These are phyloP conservation scores for Aphidius ervi DNA, from an alignment of 1,140 invertebrate genomes.

Conservation along the genomic window DNA sequence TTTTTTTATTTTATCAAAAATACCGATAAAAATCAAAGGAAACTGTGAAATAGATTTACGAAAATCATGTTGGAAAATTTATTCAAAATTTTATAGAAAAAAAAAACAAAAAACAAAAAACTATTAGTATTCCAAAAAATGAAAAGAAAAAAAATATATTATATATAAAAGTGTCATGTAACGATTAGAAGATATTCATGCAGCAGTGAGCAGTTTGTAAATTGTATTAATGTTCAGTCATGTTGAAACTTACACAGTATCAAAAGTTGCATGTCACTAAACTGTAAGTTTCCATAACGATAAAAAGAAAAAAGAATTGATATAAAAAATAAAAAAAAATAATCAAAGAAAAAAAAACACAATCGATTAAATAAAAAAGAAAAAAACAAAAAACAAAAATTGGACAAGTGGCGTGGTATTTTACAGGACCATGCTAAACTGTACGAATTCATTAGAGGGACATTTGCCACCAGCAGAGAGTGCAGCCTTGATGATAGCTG, in stretches of 20 bases:
- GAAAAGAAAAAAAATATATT: slow-evolving; percentile 4
- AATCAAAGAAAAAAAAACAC: slow-evolving; percentile 10
- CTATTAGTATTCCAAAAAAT: too few species aligned
- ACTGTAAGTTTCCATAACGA: slow-evolving; percentile 23
- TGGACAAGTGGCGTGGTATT: slow-evolving; percentile 56
- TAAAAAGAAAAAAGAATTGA: slow-evolving; percentile 18
- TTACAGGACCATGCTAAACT: slow-evolving; percentile 80
- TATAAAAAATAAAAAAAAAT: slow-evolving; percentile 8
- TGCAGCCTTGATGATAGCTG: slow-evolving; percentile 69
- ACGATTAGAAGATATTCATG: slow-evolving; percentile 14
- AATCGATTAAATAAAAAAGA: slow-evolving; percentile 25
- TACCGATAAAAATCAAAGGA: slow-evolving; percentile 36
- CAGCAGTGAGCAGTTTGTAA: background rate
- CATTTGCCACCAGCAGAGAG: slow-evolving; percentile 70
- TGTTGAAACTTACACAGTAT: slow-evolving; percentile 3
- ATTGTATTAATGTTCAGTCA: background rate
- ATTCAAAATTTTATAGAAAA: too few species aligned
- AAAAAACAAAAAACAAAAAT: slow-evolving; percentile 42
- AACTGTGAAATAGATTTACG: slow-evolving; percentile 41
- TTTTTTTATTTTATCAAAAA: slow-evolving; percentile 22
- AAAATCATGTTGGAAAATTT: too few species aligned
- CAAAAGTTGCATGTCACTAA: slow-evolving; percentile 28
- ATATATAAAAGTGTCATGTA: slow-evolving; percentile 1
- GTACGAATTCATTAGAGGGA: slow-evolving; percentile 76
- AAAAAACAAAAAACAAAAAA: too few species aligned